These are phyloP conservation scores for Cybosia mesomella DNA, from an alignment of 2,888 invertebrate species.

Conservation along the genomic window DNA sequence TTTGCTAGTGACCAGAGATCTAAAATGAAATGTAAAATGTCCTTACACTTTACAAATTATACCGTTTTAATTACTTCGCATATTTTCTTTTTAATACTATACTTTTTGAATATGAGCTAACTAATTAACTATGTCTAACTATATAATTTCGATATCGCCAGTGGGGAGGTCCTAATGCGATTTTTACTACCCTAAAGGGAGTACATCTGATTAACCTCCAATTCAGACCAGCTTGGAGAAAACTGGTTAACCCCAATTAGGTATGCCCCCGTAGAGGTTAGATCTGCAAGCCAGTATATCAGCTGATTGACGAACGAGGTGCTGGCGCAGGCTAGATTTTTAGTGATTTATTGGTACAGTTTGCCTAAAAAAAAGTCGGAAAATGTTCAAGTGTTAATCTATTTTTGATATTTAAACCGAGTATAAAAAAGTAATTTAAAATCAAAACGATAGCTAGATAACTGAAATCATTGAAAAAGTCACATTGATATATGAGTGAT, in stretches of 20 bases:
- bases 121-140: too few species aligned
- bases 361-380: not conserved
- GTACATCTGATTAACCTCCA: not conserved
- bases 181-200: not conserved
- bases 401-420: not conserved
- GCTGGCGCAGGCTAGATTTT: too few species aligned
- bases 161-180: too few species aligned
- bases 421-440: not conserved
- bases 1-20: constrained; percentile 25
- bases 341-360: not conserved
- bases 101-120: too few species aligned
- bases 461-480: not conserved
- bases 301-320: too few species aligned
- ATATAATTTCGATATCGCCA: too few species aligned
- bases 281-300: too few species aligned
- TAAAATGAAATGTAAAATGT: constrained; percentile 12
- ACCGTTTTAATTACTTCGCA: not conserved
- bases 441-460: too few species aligned
- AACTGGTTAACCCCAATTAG: too few species aligned
- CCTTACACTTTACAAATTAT: not conserved
- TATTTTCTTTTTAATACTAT: not conserved
- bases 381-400: not conserved
- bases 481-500: not conserved
- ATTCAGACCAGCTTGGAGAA: too few species aligned
- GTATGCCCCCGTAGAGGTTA: too few species aligned